A percentile compares a stretch with the other conserved stretches of the same genome.
Conservation (phyloP, 2,113 vertebrate genomes). For the Paraplagusia blochii region DNA sequence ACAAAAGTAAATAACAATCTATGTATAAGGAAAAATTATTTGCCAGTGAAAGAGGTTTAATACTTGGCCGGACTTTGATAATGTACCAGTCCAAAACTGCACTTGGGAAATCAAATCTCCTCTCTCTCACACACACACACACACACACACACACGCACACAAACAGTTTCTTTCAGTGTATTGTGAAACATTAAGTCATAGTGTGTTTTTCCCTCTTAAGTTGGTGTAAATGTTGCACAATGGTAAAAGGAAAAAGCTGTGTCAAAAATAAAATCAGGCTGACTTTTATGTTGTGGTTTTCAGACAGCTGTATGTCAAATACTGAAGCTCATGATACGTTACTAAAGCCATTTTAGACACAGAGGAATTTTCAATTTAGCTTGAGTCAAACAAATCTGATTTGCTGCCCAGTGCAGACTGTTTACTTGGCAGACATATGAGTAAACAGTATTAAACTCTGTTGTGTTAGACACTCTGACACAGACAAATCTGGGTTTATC, state of each 20-base stretch:
- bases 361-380: constrained; percentile 6
- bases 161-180: constrained; percentile 6
- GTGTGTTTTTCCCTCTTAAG: background rate
- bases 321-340: constrained; percentile 22
- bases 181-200: constrained; percentile 18
- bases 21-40: background rate
- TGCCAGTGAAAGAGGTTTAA: background rate
- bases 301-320: background rate
- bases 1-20: too few species aligned
- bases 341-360: background rate
- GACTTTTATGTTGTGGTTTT: too few species aligned
- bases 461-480: background rate
- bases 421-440: background rate
- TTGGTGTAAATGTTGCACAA: constrained; percentile 3
- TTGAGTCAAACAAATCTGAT: constrained; percentile 11
- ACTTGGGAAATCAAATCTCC: constrained; percentile 10
- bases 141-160: background rate
- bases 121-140: background rate
- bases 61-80: constrained; percentile 1
- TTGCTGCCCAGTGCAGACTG: background rate
- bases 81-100: constrained; percentile 9
- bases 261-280: constrained; percentile 15
- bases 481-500: background rate
- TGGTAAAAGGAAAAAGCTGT: background rate
- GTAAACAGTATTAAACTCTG: background rate